Conservation (phyloP, 2,113 vertebrate genomes). For the Albula goreensis region DNA sequence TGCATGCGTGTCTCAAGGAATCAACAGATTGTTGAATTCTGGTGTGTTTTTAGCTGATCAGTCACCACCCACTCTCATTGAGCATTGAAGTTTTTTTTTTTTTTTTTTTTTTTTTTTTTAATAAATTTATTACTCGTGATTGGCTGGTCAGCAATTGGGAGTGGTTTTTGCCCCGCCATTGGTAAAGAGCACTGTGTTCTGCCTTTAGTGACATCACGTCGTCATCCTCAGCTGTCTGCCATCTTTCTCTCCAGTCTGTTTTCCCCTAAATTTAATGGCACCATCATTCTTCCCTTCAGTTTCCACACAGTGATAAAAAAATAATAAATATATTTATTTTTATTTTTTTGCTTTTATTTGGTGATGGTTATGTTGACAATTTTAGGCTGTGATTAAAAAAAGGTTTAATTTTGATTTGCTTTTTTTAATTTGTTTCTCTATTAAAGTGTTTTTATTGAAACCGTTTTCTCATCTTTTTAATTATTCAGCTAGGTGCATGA, state of each 20-base stretch:
- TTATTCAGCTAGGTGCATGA: neutral
- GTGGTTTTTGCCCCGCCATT: slow-evolving; percentile 62
- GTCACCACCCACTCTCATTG: neutral
- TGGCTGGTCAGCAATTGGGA: slow-evolving; percentile 47
- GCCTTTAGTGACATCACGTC: slow-evolving; percentile 49
- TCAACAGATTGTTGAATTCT: neutral
- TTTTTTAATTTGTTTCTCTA: slow-evolving; percentile 69
- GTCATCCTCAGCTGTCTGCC: slow-evolving; percentile 46
- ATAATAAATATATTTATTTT: slow-evolving; percentile 54
- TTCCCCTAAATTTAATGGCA: slow-evolving; percentile 49
- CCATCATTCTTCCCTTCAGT: slow-evolving; percentile 51
- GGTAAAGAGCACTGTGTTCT: slow-evolving; percentile 62
- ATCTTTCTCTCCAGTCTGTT: slow-evolving; percentile 48
- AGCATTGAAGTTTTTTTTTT: too few relatives aligned
- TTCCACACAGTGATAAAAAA: slow-evolving; percentile 54
- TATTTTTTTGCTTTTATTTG: slow-evolving; percentile 67
- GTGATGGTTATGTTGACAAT: slow-evolving; percentile 68
- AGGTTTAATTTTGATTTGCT: slow-evolving; percentile 50
- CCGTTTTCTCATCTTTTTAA: neutral
- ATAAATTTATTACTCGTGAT: neutral
- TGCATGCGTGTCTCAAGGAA: neutral
- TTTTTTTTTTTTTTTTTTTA: too few relatives aligned
- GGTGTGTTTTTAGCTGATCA: neutral
- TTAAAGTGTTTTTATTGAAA: slow-evolving; percentile 68
- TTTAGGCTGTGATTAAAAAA: slow-evolving; percentile 61